Conservation (phyloP, 2,888 invertebrate genomes). For the Tiliacea aurago region DNA sequence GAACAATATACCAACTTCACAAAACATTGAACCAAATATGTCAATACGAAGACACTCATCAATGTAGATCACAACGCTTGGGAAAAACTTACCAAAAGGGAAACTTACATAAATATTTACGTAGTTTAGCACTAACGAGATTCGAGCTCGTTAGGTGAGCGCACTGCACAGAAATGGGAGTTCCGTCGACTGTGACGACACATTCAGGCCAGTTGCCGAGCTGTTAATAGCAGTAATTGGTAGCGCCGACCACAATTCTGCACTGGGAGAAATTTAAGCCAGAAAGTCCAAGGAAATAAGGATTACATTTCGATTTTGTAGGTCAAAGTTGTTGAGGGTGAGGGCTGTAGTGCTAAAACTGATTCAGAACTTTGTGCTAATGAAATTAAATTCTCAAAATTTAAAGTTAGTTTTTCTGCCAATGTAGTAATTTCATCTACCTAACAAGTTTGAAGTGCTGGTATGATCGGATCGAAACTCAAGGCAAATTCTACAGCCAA, state of each 20-base stretch:
- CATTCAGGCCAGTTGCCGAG: slow-evolving; percentile 59
- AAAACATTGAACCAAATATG: slow-evolving; percentile 5
- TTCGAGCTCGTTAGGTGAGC: slow-evolving; percentile 69
- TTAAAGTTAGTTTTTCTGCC: background rate
- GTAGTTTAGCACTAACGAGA: slow-evolving; percentile 69
- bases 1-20: background rate
- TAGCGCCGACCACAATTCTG: slow-evolving; percentile 25
- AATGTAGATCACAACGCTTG: slow-evolving; percentile 25
- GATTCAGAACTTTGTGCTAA: background rate
- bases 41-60: slow-evolving; percentile 27
- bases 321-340: background rate
- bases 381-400: background rate
- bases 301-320: background rate
- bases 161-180: slow-evolving; percentile 56
- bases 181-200: slow-evolving; percentile 65
- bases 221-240: slow-evolving; percentile 69
- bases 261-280: slow-evolving; percentile 17
- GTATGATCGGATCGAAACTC: background rate
- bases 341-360: background rate
- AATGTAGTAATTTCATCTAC: background rate
- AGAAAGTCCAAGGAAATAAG: slow-evolving; percentile 9
- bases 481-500: background rate
- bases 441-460: too few species aligned
- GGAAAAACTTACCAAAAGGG: slow-evolving; percentile 29
- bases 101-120: slow-evolving; percentile 44